Evolutionary conservation across 1,140 invertebrate species (phyloP).

Genomic region (Tetragnatha versicolor): DNA sequence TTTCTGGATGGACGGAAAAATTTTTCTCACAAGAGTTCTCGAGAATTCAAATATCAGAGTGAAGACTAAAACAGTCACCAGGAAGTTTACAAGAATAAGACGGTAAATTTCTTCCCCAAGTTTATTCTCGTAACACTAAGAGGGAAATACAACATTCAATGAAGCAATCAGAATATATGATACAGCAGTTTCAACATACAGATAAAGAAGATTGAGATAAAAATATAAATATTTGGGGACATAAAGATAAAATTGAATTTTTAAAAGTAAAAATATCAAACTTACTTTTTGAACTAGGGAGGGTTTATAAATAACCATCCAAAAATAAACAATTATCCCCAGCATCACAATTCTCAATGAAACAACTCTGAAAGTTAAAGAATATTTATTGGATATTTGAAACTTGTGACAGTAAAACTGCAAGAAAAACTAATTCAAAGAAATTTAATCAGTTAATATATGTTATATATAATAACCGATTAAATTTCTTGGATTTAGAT

Average conservation of each 20-base stretch:
- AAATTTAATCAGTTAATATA: too few relatives aligned
- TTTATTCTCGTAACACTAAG: slow-evolving; percentile 43
- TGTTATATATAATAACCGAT: too few relatives aligned
- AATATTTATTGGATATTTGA: background rate
- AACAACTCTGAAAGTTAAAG: slow-evolving; percentile 40
- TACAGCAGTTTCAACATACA: too few relatives aligned
- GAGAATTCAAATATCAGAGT: slow-evolving; percentile 23
- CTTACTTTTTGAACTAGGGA: slow-evolving; percentile 18
- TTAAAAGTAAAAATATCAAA: background rate
- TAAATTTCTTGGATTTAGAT: too few relatives aligned
- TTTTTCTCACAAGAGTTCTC: background rate
- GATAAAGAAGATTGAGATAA: background rate
- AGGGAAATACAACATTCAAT: background rate
- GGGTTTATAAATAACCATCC: slow-evolving; percentile 34
- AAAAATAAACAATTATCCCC: slow-evolving; percentile 47
- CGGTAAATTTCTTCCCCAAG: slow-evolving; percentile 47
- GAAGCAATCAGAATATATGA: background rate
- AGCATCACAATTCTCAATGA: slow-evolving; percentile 34
- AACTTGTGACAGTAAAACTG: background rate
- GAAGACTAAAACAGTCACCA: slow-evolving; percentile 12
- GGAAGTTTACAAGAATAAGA: slow-evolving; percentile 37
- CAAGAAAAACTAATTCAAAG: too few relatives aligned
- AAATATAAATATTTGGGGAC: too few relatives aligned
- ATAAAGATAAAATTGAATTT: background rate
- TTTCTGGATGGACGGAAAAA: background rate